These are phyloP conservation scores for Coturnix japonica DNA, from an alignment of 2,113 vertebrate species.

Conservation along the genomic window DNA sequence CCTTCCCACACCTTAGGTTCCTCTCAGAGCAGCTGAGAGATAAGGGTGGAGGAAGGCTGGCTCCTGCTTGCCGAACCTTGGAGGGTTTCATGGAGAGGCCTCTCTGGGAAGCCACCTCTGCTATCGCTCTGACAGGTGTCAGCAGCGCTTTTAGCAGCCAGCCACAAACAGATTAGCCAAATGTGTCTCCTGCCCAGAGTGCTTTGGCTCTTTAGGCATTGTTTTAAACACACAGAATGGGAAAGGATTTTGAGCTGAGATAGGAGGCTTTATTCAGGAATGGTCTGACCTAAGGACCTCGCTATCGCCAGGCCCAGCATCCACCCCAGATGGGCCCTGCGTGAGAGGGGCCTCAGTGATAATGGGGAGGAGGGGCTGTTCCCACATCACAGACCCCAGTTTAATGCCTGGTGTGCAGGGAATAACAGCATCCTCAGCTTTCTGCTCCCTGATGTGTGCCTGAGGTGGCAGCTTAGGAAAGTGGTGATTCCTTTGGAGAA, in stretches of 20 bases:
- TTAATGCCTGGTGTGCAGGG: background rate
- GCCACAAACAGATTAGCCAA: conserved; percentile 71
- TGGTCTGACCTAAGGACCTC: conserved; percentile 4
- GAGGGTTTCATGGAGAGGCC: conserved; percentile 38
- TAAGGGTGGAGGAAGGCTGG: conserved; percentile 58
- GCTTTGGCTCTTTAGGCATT: background rate
- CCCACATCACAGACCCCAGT: background rate
- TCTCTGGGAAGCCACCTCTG: conserved; percentile 73
- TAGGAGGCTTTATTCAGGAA: conserved; percentile 30
- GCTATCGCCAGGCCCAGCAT: conserved; percentile 7
- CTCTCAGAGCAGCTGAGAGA: conserved; percentile 44
- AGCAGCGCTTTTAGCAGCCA: conserved; percentile 63
- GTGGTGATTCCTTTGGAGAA: background rate
- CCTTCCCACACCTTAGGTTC: conserved; percentile 74
- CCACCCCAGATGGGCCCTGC: background rate
- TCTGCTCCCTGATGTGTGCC: background rate
- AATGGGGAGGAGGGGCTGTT: background rate
- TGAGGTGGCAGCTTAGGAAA: background rate
- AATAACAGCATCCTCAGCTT: background rate
- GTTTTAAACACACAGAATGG: background rate
- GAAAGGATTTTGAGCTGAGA: conserved; percentile 46
- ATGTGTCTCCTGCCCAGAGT: conserved; percentile 16
- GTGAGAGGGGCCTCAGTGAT: background rate
- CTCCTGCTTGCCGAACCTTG: conserved; percentile 51
- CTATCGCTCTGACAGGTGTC: conserved; percentile 78